Base-by-base conservation (phyloP, 2,797 vertebrate species). In the Trachurus trachurus region DNA sequence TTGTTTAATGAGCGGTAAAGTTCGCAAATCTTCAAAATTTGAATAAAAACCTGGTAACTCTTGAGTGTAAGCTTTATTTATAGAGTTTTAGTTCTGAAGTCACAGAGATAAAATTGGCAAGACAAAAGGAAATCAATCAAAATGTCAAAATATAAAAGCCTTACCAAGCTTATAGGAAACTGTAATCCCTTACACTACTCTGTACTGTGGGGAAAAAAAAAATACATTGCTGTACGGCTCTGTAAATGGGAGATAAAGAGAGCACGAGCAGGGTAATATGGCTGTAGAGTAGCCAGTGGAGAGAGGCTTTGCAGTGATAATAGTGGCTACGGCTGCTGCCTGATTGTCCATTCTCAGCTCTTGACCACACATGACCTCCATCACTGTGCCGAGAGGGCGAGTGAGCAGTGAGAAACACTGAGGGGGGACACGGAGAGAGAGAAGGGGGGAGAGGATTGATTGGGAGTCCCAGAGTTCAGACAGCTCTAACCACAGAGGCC, bases 361-460 rank as follows among this genome's bases (percentile, higher is more conserved):
- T 87, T 91, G 87, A 92, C 89, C 91, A 88, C 83, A 88, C 82
- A 88, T 88, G 89, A 92, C 92, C 90, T 86, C 90, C 86, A 87
- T 91, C 85, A 56, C 74, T 79, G 80, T 65, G 75, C 50, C 47
- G 74, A 81, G 76, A 67, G 85, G 73, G 61, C 29, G 73, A 84
- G 86, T 50, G 82, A 87, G 88, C 72, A 74, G 56, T 71, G 82
- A 80, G 85, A 81, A 74, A 67, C 63, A 42, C 52, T 50, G 71
- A 66, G 68, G 34, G 34, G 68, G 76, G 76, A 63, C 78, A 54
- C 42, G 22, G 71, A 26, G 26, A 26, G 26, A 26, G 26, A 26
- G 26, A 26, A 26, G 26, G 26, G 26, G 26, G 26, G 42, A 70
- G 82, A 76, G 73, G 85, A 89, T 89, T 87, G 89, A 92, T 90